Conservation (phyloP, 2,113 vertebrate species). For the Camelus bactrianus region DNA sequence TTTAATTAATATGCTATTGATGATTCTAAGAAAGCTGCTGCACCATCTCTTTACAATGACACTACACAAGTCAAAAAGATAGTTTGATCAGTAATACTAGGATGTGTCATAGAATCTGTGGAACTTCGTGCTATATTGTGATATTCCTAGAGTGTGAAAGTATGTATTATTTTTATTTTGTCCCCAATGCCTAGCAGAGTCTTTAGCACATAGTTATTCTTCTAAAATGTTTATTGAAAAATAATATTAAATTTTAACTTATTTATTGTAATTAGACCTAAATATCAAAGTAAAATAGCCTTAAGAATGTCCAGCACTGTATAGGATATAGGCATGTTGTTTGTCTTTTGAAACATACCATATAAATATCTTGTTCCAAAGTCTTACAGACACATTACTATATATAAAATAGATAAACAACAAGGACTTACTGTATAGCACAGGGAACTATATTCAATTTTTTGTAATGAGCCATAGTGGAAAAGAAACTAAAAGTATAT, state of each 20-base stretch:
- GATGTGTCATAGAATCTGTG: not conserved
- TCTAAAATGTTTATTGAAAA: not conserved
- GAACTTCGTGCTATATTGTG: not conserved
- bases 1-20: slow-evolving; percentile 1
- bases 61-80: not conserved
- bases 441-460: no score
- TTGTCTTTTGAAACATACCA: not conserved
- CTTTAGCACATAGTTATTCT: not conserved
- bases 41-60: not conserved
- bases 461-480: no score
- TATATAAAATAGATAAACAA: no score
- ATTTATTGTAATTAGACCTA: not conserved
- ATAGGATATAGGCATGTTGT: not conserved
- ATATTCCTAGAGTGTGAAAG: not conserved
- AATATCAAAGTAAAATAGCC: not conserved
- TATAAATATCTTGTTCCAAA: not conserved
- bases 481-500: no score
- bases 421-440: no score
- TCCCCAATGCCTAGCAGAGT: not conserved
- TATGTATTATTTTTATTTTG: not conserved
- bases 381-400: no score
- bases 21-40: not conserved
- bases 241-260: not conserved
- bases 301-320: not conserved
- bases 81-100: not conserved